phyloP scores from a whole-genome alignment of 2,888 invertebrate species.

The Embidobia sp. region DNA sequence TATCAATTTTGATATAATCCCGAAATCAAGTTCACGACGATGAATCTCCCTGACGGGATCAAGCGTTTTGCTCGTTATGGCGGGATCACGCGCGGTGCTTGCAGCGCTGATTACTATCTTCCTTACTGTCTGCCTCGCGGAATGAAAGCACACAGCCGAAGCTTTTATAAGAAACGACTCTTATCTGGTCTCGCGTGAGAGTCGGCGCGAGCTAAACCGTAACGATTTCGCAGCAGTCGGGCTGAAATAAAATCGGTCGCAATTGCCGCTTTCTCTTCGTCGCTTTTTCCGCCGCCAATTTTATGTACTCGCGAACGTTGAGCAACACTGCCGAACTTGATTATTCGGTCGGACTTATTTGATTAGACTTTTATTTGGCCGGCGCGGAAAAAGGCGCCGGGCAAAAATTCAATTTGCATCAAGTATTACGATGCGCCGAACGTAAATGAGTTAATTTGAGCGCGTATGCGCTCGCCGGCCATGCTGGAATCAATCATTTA shows the following conservation, averaged over 20 bases:
- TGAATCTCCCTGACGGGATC: slow-evolving; percentile 67
- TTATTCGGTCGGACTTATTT: too few relatives aligned
- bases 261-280: slow-evolving; percentile 56
- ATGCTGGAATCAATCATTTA: background rate
- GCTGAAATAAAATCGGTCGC: slow-evolving; percentile 71
- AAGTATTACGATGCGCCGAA: slow-evolving; percentile 1
- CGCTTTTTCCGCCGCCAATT: slow-evolving; percentile 57
- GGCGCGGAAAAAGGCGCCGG: too few relatives aligned
- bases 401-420: too few relatives aligned
- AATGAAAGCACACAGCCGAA: slow-evolving; percentile 64
- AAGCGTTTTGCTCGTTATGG: slow-evolving; percentile 67
- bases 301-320: slow-evolving; percentile 21
- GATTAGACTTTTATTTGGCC: too few relatives aligned
- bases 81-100: slow-evolving; percentile 47
- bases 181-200: slow-evolving; percentile 63
- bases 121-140: slow-evolving; percentile 61
- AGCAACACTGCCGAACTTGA: slow-evolving; percentile 8
- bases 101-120: slow-evolving; percentile 69
- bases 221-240: slow-evolving; percentile 71
- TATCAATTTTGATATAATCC: slow-evolving; percentile 44
- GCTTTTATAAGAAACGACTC: slow-evolving; percentile 67
- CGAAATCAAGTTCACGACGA: slow-evolving; percentile 33
- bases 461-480: slow-evolving; percentile 23
- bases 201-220: slow-evolving; percentile 68
- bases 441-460: slow-evolving; percentile 48